These are phyloP conservation scores for Agonum fuliginosum DNA, from an alignment of 2,888 invertebrate species.

Conservation along the genomic window DNA sequence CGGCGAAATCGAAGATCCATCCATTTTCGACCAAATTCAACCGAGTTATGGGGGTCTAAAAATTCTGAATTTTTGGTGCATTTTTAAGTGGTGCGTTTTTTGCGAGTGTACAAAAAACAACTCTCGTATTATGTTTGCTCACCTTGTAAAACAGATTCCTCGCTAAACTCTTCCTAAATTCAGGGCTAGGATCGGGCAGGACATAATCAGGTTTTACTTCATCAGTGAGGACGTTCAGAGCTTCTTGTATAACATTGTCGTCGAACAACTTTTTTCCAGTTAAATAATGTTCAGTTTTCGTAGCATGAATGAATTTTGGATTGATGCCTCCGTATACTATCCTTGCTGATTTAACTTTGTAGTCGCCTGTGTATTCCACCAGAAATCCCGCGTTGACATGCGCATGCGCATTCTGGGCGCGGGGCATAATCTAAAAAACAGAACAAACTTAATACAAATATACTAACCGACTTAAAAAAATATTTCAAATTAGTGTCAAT, in stretches of 20 bases:
- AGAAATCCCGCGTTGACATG: slow-evolving; percentile 85
- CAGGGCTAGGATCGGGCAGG: slow-evolving; percentile 79
- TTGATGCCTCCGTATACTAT: slow-evolving; percentile 82
- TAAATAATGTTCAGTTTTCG: slow-evolving; percentile 73
- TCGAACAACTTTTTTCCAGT: slow-evolving; percentile 71
- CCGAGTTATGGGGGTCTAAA: too few relatives aligned
- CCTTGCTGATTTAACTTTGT: slow-evolving; percentile 73
- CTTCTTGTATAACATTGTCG: slow-evolving; percentile 71
- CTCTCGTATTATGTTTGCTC: too few relatives aligned
- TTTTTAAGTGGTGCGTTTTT: too few relatives aligned
- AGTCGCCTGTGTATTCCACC: slow-evolving; percentile 75
- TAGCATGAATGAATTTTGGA: slow-evolving; percentile 74
- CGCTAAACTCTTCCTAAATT: slow-evolving; percentile 82
- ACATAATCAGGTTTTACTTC: slow-evolving; percentile 80
- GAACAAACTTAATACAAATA: too few relatives aligned
- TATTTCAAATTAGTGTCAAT: too few relatives aligned
- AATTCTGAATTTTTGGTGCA: too few relatives aligned
- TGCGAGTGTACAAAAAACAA: too few relatives aligned
- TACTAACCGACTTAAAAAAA: too few relatives aligned
- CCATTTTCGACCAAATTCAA: too few relatives aligned
- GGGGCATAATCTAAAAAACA: slow-evolving; percentile 68
- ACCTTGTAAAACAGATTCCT: slow-evolving; percentile 89
- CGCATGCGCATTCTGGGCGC: slow-evolving; percentile 84
- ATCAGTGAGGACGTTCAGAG: slow-evolving; percentile 72
- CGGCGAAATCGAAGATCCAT: too few relatives aligned